phyloP scores from a whole-genome alignment of 2,113 vertebrate species.

The Gambusia holbrooki region DNA sequence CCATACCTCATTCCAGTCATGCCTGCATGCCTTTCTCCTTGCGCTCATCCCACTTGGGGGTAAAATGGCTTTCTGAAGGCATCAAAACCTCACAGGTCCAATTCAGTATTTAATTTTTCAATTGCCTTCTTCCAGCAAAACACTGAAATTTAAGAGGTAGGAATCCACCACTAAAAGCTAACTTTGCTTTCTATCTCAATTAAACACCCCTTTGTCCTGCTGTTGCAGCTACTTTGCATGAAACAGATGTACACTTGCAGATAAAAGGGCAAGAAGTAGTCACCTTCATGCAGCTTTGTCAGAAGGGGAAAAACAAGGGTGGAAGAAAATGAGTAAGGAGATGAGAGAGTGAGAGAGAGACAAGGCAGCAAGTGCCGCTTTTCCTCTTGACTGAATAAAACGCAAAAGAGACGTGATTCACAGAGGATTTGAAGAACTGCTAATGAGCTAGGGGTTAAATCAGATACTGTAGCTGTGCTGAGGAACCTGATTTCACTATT shows the following conservation, averaged over 20 bases:
- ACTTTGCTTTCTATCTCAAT: slow-evolving; percentile 39
- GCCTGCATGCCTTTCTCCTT: slow-evolving; percentile 48
- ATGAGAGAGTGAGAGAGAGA: slow-evolving; percentile 3
- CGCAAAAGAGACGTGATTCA: slow-evolving; percentile 47
- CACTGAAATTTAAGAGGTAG: slow-evolving; percentile 7
- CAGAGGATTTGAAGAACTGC: slow-evolving; percentile 61
- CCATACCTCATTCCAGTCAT: slow-evolving; percentile 65
- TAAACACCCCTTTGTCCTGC: slow-evolving; percentile 26
- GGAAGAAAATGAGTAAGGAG: not conserved
- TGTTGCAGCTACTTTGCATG: slow-evolving; percentile 36
- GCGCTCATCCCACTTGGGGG: slow-evolving; percentile 43
- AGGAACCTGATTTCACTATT: slow-evolving; percentile 60
- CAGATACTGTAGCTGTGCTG: slow-evolving; percentile 40
- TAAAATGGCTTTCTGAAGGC: slow-evolving; percentile 57
- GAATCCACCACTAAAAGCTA: slow-evolving; percentile 6
- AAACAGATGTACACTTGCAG: slow-evolving; percentile 44
- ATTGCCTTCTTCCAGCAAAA: slow-evolving; percentile 14
- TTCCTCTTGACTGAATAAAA: slow-evolving; percentile 61
- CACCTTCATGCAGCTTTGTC: slow-evolving; percentile 48
- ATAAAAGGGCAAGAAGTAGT: slow-evolving; percentile 44
- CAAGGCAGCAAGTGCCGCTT: slow-evolving; percentile 35
- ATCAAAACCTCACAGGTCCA: slow-evolving; percentile 41
- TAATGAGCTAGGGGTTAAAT: slow-evolving; percentile 70
- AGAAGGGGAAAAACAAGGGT: slow-evolving; percentile 1
- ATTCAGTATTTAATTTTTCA: slow-evolving; percentile 30